These are phyloP conservation scores for Yponomeuta plumbellus DNA, from an alignment of 2,888 invertebrate species.

Conservation along the genomic window DNA sequence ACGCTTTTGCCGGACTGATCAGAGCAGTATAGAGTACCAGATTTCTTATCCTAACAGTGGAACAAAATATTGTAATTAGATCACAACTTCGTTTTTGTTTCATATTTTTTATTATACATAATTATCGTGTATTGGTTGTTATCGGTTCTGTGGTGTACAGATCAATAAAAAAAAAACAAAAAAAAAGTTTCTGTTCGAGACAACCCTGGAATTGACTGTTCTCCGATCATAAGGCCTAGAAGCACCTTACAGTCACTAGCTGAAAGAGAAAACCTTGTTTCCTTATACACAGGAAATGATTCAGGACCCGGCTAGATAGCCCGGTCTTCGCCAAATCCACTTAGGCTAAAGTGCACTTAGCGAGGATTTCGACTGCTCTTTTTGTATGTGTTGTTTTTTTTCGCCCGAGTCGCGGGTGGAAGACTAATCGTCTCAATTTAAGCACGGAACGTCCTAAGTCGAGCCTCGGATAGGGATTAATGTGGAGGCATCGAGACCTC, in stretches of 20 bases:
- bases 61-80: no score
- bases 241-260: not conserved
- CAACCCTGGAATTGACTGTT: no score
- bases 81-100: no score
- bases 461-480: not conserved
- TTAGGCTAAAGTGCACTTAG: conserved; percentile 43
- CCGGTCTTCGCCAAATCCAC: conserved; percentile 46
- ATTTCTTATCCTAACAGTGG: no score
- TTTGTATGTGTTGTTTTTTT: conserved; percentile 25
- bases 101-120: no score
- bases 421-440: conserved; percentile 33
- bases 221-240: no score
- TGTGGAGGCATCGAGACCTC: not conserved
- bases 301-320: conserved; percentile 22
- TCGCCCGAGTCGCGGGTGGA: conserved; percentile 27
- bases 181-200: no score
- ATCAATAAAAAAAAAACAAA: no score
- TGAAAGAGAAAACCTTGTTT: not conserved
- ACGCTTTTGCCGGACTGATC: no score
- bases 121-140: no score
- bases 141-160: no score
- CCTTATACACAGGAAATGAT: conserved; percentile 1
- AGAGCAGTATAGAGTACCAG: no score
- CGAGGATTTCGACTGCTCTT: conserved; percentile 18
- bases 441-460: not conserved